Base-by-base conservation (phyloP, 2,113 vertebrate species). In the Gnathonemus longibarbis region DNA sequence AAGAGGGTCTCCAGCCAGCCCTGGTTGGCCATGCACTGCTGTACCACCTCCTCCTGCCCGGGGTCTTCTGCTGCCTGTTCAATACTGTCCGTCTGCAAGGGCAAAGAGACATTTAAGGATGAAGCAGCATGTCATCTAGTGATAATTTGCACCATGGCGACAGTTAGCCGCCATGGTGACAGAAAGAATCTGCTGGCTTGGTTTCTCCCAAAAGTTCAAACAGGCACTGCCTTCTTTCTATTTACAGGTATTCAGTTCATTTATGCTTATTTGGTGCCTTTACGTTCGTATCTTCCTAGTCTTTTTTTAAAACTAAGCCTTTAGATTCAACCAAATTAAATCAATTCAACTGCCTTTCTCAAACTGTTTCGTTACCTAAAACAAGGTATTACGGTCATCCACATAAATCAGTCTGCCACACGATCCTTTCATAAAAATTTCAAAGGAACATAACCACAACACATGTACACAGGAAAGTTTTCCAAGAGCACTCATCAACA, bases 21-120 rank as follows among this genome's bases (percentile, higher is more conserved):
- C 92, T 97, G 97, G 94, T 98, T 97, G 45, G 97, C 96, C 97
- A 98, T 98, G 91, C 97, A 98, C 94, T 97, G 97, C 95, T 98
- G 97, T 66, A 98, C 97, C 90, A 98, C 97, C 93, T 98, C 97
- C 94, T 98, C 97, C 94, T 98, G 97, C 0, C 97, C 97, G 8
- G 97, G 95, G 94, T 98, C 97, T 90, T 97, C 97, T 0, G 96
- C 95, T 0, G 96, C 96, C 89, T 97, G 97, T 93, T 97, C 96
- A 42, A 97, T 96, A 88, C 96, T 97, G 93, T 96, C 96, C 70
- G 97, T 98, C 97, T 98, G 95, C 52, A 89, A 39, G 48, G 70
- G 17, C 27, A 89, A 89, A 49, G 66, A 17, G 13, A 15, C 7
- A 9, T 5, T 10, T 21, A 56, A 52, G 21, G 27, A 17, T 11